phyloP scores from a whole-genome alignment of 2,797 vertebrate genomes.

The Argyrosomus regius region DNA sequence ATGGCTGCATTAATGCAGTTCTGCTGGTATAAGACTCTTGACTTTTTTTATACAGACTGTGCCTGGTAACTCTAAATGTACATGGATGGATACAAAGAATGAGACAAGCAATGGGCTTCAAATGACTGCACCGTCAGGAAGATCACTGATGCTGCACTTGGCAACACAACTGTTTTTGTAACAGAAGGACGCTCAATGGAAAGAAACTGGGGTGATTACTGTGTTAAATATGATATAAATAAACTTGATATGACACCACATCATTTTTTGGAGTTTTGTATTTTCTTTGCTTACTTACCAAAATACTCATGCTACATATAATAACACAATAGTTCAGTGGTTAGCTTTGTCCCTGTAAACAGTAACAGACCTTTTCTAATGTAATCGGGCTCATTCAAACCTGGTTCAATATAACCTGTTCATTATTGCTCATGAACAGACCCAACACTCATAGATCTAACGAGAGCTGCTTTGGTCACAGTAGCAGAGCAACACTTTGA shows the following conservation, averaged over 20 bases:
- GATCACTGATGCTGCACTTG: slow-evolving; percentile 7
- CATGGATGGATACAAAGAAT: slow-evolving; percentile 17
- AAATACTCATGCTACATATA: not conserved
- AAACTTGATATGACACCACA: slow-evolving; percentile 51
- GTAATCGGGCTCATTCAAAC: too few species aligned
- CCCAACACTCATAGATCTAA: too few species aligned
- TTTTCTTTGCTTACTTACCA: not conserved
- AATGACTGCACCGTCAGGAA: not conserved
- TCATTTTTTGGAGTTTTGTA: not conserved
- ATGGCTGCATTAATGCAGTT: slow-evolving; percentile 97
- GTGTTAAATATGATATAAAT: slow-evolving; percentile 59
- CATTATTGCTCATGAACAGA: not conserved
- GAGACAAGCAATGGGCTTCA: slow-evolving; percentile 5
- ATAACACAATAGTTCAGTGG: not conserved
- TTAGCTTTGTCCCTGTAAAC: not conserved
- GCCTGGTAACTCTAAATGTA: slow-evolving; percentile 37
- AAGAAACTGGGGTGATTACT: slow-evolving; percentile 10
- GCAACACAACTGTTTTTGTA: slow-evolving; percentile 22
- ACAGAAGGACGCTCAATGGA: slow-evolving; percentile 20
- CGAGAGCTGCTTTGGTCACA: not conserved
- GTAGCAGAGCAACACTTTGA: too few species aligned
- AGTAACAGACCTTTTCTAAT: not conserved
- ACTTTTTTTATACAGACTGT: slow-evolving; percentile 57
- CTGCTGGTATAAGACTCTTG: slow-evolving; percentile 89
- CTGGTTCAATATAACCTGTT: too few species aligned